Percentiles rank a stretch among this genome's conserved stretches.
These are phyloP conservation scores for Brotula barbata DNA, from an alignment of 2,797 vertebrate genomes.

Conservation along the genomic window DNA sequence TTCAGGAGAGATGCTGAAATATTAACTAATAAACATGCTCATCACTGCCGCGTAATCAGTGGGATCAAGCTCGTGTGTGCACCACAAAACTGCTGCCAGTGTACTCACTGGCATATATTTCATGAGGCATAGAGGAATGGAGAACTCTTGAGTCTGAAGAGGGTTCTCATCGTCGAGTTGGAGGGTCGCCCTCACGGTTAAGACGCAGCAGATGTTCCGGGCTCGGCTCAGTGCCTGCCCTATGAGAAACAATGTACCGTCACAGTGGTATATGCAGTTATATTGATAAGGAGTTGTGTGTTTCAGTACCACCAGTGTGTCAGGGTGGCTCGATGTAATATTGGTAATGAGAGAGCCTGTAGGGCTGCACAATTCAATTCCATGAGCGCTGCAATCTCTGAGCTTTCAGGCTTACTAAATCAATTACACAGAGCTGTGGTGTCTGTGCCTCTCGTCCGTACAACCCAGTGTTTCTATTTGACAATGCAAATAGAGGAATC, in stretches of 20 bases:
- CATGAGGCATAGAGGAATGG: neutral
- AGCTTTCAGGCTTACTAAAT: conserved; percentile 76
- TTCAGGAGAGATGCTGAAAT: conserved; percentile 57
- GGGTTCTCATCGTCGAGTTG: conserved; percentile 24
- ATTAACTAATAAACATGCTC: conserved; percentile 58
- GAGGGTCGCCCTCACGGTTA: conserved; percentile 31
- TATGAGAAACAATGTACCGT: conserved; percentile 55
- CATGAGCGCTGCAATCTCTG: conserved; percentile 63
- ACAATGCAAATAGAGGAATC: conserved; percentile 39
- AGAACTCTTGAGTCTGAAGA: conserved; percentile 52
- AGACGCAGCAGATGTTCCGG: conserved; percentile 34
- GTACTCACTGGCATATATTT: conserved; percentile 28
- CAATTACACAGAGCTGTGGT: conserved; percentile 76
- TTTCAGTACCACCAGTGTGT: conserved; percentile 51
- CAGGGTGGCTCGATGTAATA: conserved; percentile 58
- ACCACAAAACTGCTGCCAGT: conserved; percentile 27
- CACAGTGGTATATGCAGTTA: conserved; percentile 52
- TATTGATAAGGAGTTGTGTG: conserved; percentile 61
- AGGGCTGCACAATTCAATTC: conserved; percentile 67
- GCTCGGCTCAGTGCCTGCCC: conserved; percentile 55
- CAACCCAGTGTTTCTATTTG: conserved; percentile 57
- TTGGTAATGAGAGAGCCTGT: conserved; percentile 68
- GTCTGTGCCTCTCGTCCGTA: conserved; percentile 49
- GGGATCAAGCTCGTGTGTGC: conserved; percentile 15
- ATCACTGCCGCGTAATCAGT: conserved; percentile 31